Evolutionary conservation across 2,113 vertebrate species (phyloP).

Genomic region (Phalacrocorax aristotelis): DNA sequence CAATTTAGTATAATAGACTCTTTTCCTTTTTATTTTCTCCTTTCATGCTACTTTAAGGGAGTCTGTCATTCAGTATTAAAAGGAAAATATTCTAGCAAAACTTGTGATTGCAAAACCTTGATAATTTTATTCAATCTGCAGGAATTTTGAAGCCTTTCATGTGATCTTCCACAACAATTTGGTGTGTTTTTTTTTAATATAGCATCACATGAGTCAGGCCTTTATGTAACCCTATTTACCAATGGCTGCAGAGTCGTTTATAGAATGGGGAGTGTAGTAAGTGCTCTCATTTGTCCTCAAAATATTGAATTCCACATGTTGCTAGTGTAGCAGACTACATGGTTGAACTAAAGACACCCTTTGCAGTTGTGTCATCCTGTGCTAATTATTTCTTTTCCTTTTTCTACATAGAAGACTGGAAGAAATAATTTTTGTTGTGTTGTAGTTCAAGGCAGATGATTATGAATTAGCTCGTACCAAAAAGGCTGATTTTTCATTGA

Average conservation of each 20-base stretch:
- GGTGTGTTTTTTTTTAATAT: not conserved
- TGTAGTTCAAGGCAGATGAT: slow-evolving; percentile 23
- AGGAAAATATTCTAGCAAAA: not conserved
- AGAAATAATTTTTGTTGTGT: not conserved
- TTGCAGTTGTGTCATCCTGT: not conserved
- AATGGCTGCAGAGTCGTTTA: not conserved
- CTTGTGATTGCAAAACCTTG: not conserved
- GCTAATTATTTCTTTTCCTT: not conserved
- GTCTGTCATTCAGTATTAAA: not conserved
- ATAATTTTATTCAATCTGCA: not conserved
- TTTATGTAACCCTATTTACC: slow-evolving; percentile 9
- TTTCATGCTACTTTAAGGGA: not conserved
- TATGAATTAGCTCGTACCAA: not conserved
- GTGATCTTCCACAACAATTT: not conserved
- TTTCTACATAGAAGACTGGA: not conserved
- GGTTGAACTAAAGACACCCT: not conserved
- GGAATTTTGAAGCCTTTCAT: not conserved
- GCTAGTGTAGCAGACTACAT: not conserved
- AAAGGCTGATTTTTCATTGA: slow-evolving; percentile 26
- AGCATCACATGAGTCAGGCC: not conserved
- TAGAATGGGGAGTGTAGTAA: not conserved
- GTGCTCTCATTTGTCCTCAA: slow-evolving; percentile 19
- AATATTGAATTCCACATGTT: slow-evolving; percentile 15
- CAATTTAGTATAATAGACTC: not conserved
- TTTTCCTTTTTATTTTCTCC: not conserved